These are phyloP conservation scores for Monochamus alternatus DNA, from an alignment of 2,888 invertebrate genomes.

Conservation along the genomic window DNA sequence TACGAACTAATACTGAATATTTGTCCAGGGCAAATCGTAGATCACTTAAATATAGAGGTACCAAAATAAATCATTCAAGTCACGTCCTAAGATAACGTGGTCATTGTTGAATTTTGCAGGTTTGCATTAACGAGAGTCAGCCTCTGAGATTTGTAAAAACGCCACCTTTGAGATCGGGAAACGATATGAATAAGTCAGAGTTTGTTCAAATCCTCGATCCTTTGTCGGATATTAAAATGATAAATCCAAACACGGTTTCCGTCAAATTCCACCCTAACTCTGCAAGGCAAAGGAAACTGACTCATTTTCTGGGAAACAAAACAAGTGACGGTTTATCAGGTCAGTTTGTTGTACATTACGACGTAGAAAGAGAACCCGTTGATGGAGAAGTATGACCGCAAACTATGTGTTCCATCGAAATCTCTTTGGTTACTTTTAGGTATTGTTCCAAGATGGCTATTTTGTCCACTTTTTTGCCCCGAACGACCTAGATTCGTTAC, in stretches of 20 bases:
- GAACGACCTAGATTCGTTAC: slow-evolving; percentile 73
- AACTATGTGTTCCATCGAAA: too few species aligned
- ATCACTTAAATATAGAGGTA: slow-evolving; percentile 75
- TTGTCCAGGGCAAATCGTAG: slow-evolving; percentile 79
- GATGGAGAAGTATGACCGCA: too few species aligned
- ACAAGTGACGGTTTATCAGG: slow-evolving; percentile 74
- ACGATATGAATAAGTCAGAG: slow-evolving; percentile 72
- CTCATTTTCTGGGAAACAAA: slow-evolving; percentile 65
- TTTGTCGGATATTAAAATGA: slow-evolving; percentile 59
- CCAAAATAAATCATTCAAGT: neutral
- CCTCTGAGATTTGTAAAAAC: slow-evolving; percentile 76
- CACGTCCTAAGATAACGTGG: too few species aligned
- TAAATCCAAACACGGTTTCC: slow-evolving; percentile 57
- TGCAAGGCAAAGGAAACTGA: slow-evolving; percentile 74
- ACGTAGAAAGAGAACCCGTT: slow-evolving; percentile 71
- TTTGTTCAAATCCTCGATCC: slow-evolving; percentile 60
- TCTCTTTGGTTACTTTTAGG: slow-evolving; percentile 67
- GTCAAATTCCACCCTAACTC: slow-evolving; percentile 76
- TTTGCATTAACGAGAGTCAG: slow-evolving; percentile 77
- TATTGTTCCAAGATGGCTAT: slow-evolving; percentile 79
- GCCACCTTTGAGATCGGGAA: slow-evolving; percentile 78
- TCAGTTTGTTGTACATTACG: slow-evolving; percentile 82
- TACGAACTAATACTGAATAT: slow-evolving; percentile 82
- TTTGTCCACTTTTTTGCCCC: slow-evolving; percentile 86
- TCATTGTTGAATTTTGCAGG: slow-evolving; percentile 57